Evolutionary conservation across 2,113 vertebrate genomes (phyloP), one percentile per base, ranked within the genome.

Genomic region (Chloropsis hardwickii): DNA sequence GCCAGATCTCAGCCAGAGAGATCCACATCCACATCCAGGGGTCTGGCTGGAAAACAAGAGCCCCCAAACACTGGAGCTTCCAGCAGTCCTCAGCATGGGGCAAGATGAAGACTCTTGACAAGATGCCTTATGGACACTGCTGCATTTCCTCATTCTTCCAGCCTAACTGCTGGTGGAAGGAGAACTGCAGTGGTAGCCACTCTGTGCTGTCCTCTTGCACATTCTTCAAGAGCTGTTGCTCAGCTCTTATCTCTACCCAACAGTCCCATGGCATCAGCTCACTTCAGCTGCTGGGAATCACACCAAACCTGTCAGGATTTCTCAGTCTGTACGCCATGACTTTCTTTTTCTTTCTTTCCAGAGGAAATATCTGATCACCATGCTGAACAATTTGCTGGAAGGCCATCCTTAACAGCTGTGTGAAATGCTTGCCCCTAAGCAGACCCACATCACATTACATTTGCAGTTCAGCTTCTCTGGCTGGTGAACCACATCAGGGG

Each of bases 11-110:
- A 58, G 2, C 24, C 39, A 31, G 78, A 15, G 31, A 5, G 33
- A 39, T 6, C 37, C 37, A 37, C 37, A 10, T 19, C 28, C 65
- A 35, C 50, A 31, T 29, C 57, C 66, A 60, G 64, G 40, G 48
- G 14, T 7, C 42, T 74, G 40, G 23, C 45, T 76, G 53, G 27
- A 76, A 72, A 88, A 48, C 21, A 21, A n/a, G 29, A 4, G 13
- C 1, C 13, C 18, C 4, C 16, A 8, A 20, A 20, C 29, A 33
- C 2, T 0, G 0, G 27, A 50, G 51, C 35, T 71, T 61, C 61
- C 81, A 56, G 53, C 29, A 56, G 17, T 7, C 8, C 50, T 57
- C 44, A 50, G 33, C 28, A 29, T 0, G 5, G 44, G 50, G 58
- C 3, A 18, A 31, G 66, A 24, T 0, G 3, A 65, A 42, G 12